Evolutionary conservation across 23 tunicate genomes (phyloP).

Genomic region (Clavelina lepadiformis): DNA sequence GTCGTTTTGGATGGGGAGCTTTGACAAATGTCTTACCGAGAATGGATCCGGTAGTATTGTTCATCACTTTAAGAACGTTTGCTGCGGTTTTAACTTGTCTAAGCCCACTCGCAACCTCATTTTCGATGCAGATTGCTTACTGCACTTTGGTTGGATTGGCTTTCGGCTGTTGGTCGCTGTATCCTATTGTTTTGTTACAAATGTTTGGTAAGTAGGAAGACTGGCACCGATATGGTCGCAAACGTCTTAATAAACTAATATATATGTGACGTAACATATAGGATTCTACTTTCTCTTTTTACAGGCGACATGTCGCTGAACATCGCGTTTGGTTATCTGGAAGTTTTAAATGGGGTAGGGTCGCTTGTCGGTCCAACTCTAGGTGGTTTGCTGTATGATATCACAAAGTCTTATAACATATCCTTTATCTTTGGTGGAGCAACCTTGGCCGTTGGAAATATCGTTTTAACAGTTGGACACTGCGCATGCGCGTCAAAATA

Average conservation of each 20-base stretch:
- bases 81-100: conserved; percentile 25
- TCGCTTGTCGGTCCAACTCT: conserved; percentile 32
- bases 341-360: conserved; percentile 54
- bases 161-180: conserved; percentile 55
- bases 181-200: conserved; percentile 39
- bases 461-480: conserved; percentile 15
- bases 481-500: too few relatives aligned
- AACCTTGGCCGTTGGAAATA: conserved; percentile 26
- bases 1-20: conserved; percentile 56
- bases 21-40: conserved; percentile 1
- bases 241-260: neutral
- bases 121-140: conserved; percentile 13
- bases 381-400: conserved; percentile 53
- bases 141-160: conserved; percentile 30
- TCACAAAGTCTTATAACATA: conserved; percentile 6
- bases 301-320: conserved; percentile 22
- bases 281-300: neutral
- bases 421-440: conserved; percentile 46
- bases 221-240: too few relatives aligned
- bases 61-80: conserved; percentile 16
- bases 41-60: conserved; percentile 12
- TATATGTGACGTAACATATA: neutral
- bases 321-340: conserved; percentile 39
- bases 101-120: conserved; percentile 36
- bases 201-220: conserved; percentile 21